A percentile compares a stretch with the other conserved stretches of the same genome.
phyloP scores from a whole-genome alignment of 2,113 vertebrate species.

The Anolis carolinensis region DNA sequence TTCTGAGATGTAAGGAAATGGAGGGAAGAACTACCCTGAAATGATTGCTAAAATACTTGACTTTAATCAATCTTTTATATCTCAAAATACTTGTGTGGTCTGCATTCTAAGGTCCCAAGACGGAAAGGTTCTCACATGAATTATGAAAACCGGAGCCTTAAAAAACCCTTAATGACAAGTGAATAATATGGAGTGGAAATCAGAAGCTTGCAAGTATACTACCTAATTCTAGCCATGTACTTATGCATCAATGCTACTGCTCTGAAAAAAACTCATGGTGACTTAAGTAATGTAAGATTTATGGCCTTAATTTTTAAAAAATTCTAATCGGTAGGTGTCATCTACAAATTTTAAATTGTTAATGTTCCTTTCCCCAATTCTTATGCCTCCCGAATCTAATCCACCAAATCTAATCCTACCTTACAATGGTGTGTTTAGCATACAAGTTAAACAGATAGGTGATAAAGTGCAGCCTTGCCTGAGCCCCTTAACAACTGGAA shows the following conservation, averaged over 20 bases:
- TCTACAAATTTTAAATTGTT: no score
- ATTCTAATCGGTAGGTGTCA: no score
- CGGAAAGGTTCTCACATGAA: slow-evolving; percentile 14
- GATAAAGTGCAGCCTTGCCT: no score
- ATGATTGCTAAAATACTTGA: neutral
- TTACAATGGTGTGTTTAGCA: no score
- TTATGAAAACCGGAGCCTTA: slow-evolving; percentile 7
- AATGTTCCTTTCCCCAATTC: no score
- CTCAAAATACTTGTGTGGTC: neutral
- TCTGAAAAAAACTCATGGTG: neutral
- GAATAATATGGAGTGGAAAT: slow-evolving; percentile 13
- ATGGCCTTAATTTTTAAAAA: no score
- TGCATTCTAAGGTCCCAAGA: neutral
- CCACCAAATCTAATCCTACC: no score
- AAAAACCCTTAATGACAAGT: slow-evolving; percentile 19
- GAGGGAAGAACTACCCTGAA: neutral
- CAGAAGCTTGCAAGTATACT: neutral
- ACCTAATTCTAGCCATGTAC: neutral
- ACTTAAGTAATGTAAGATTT: neutral
- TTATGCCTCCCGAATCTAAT: no score
- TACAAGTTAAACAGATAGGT: no score
- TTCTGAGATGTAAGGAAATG: slow-evolving; percentile 12
- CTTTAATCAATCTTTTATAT: neutral
- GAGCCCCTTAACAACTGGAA: no score
- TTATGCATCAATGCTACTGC: neutral